Evolutionary conservation across 1,140 invertebrate species (phyloP), one percentile per base, ranked within the genome.

Genomic region (Drosophila funebris): DNA sequence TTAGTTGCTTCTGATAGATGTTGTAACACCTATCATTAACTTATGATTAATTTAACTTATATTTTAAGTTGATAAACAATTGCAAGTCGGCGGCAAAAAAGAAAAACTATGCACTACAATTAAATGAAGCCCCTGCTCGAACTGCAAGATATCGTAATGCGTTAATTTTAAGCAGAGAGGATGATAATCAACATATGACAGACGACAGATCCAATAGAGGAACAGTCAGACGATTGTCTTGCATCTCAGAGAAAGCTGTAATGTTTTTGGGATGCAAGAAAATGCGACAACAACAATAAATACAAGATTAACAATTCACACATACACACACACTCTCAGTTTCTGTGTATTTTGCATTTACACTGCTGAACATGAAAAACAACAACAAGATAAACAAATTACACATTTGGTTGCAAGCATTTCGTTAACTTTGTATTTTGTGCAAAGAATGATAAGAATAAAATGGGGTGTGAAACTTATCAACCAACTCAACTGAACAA

Each of bases 41-140:
- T 70, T 74, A 66, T 73, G 74, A 52, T 46, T 69, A 80, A 84
- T 82, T 78, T 87, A 85, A 87, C 37, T 82, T 85, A 78, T 85
- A 85, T 61, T 75, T 74, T 87, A 78, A 85, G 82, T 54, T 48
- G 48, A 72, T 68, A 74, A 78, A 78, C 70, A 52, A 75, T 75
- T 87, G 78, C 70, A 74, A 60, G 60, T 62, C 58, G 77, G 81
- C 78, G 76, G 78, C 74, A 74, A 82, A 37, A 61, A 64, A 60
- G 60, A 44, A 44, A 60, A 66, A 64, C 9, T 57, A 72, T 66
- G 62, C 53, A 67, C 33, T 43, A 37, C 37, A 43, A 0, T 48
- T 72, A 50, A 41, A n/a, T 48, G 24, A 29, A 50, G 33, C 41
- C 20, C 16, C 31, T 22, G 18, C 13, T 46, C 29, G 24, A 53